Conservation (phyloP, 2,888 invertebrate genomes). For the Coleophora flavipennella region DNA sequence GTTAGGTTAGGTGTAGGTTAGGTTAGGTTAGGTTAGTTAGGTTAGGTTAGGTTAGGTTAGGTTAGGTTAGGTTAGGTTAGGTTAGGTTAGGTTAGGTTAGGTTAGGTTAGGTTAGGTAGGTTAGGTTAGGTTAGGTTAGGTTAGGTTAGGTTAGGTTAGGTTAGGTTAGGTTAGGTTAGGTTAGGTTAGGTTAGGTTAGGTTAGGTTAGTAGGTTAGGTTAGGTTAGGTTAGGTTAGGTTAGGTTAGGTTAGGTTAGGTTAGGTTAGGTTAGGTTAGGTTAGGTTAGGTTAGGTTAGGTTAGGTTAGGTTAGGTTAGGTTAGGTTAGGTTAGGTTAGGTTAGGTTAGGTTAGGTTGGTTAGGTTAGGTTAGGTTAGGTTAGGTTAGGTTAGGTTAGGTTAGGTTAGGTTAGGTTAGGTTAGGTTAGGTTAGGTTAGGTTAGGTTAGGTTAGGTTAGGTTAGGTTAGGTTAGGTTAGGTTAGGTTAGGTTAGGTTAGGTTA, state of each 20-base stretch:
- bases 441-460: slow-evolving; percentile 10
- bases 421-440: slow-evolving; percentile 6
- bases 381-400: slow-evolving; percentile 10
- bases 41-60: slow-evolving; percentile 9
- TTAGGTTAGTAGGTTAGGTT: slow-evolving; percentile 12
- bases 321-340: slow-evolving; percentile 8
- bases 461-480: slow-evolving; percentile 10
- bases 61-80: slow-evolving; percentile 5
- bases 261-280: slow-evolving; percentile 9
- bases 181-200: slow-evolving; percentile 11
- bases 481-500: slow-evolving; percentile 8
- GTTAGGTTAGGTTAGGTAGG: slow-evolving; percentile 10
- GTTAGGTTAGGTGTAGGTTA: slow-evolving; percentile 12
- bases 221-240: slow-evolving; percentile 10
- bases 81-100: slow-evolving; percentile 9
- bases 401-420: slow-evolving; percentile 7
- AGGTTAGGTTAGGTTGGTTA: slow-evolving; percentile 7
- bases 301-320: slow-evolving; percentile 8
- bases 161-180: slow-evolving; percentile 10
- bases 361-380: slow-evolving; percentile 8
- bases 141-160: slow-evolving; percentile 11
- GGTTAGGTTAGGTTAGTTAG: slow-evolving; percentile 11
- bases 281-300: slow-evolving; percentile 9
- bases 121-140: slow-evolving; percentile 10
- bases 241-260: slow-evolving; percentile 9